phyloP scores from a whole-genome alignment of 2,113 vertebrate genomes.

The Ammodytes dubius region DNA sequence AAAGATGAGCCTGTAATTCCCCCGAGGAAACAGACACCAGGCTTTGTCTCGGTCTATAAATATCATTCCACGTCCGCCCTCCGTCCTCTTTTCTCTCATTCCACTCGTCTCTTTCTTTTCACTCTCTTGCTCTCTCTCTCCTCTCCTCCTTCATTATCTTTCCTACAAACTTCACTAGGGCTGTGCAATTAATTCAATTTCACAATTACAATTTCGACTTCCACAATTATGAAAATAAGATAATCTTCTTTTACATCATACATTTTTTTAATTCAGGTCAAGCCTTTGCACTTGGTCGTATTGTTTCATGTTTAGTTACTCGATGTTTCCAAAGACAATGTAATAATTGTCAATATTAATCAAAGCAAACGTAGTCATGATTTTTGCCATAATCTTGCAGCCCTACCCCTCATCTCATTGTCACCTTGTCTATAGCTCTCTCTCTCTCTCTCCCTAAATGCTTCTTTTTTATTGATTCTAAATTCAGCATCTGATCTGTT shows the following conservation, averaged over 20 bases:
- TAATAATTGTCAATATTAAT: too few species aligned
- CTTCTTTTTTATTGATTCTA: background rate
- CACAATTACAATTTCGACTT: too few species aligned
- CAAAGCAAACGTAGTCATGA: too few species aligned
- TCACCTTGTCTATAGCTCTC: background rate
- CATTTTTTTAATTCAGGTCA: too few species aligned
- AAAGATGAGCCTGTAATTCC: slow-evolving; percentile 69
- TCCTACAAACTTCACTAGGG: background rate
- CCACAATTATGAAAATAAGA: too few species aligned
- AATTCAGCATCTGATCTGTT: background rate
- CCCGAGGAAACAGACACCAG: slow-evolving; percentile 74
- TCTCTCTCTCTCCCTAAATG: background rate
- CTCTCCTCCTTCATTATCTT: background rate
- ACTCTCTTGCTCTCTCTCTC: background rate
- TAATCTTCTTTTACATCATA: too few species aligned
- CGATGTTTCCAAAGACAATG: too few species aligned
- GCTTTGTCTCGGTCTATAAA: slow-evolving; percentile 85
- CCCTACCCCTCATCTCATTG: too few species aligned
- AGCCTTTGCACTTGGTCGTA: too few species aligned
- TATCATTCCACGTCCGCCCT: slow-evolving; percentile 65
- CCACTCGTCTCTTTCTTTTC: background rate
- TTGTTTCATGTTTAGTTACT: too few species aligned
- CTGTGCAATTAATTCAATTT: too few species aligned
- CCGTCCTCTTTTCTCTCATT: background rate
- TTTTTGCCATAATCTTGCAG: too few species aligned